phyloP scores from a whole-genome alignment of 2,797 vertebrate species.

The Pangasius djambal region DNA sequence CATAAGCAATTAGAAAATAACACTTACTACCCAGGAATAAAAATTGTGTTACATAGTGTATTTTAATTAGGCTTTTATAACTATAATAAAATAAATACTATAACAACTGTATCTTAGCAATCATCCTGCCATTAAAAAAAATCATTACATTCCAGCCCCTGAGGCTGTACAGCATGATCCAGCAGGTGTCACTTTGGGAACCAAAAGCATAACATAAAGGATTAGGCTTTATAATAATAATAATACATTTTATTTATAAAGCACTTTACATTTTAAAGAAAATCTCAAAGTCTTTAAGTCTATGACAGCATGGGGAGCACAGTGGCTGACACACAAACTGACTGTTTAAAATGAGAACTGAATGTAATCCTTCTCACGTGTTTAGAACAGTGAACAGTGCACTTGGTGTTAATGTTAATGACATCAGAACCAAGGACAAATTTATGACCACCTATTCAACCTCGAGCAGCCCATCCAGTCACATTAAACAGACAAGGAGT shows the following conservation, averaged over 20 bases:
- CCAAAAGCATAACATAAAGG: not conserved
- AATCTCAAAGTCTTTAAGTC: too few relatives aligned
- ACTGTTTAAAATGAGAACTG: not conserved
- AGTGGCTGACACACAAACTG: not conserved
- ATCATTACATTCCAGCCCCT: not conserved
- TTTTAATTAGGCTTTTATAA: not conserved
- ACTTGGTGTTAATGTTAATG: not conserved
- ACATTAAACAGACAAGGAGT: not conserved
- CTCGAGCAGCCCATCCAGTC: not conserved
- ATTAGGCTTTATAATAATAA: too few relatives aligned
- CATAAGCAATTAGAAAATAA: too few relatives aligned
- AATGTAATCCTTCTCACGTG: not conserved
- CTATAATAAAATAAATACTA: not conserved
- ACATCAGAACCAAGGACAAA: not conserved
- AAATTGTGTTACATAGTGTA: too few relatives aligned
- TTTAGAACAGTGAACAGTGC: not conserved
- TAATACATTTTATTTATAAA: too few relatives aligned
- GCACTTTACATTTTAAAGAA: too few relatives aligned
- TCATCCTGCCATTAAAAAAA: not conserved
- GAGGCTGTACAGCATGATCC: not conserved
- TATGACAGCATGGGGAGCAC: not conserved
- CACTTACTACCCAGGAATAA: too few relatives aligned
- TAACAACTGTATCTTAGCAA: not conserved
- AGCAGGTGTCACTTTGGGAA: not conserved
- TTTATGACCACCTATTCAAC: not conserved